Conservation (phyloP, 2,797 vertebrate genomes). For the Lacerta viridis region DNA sequence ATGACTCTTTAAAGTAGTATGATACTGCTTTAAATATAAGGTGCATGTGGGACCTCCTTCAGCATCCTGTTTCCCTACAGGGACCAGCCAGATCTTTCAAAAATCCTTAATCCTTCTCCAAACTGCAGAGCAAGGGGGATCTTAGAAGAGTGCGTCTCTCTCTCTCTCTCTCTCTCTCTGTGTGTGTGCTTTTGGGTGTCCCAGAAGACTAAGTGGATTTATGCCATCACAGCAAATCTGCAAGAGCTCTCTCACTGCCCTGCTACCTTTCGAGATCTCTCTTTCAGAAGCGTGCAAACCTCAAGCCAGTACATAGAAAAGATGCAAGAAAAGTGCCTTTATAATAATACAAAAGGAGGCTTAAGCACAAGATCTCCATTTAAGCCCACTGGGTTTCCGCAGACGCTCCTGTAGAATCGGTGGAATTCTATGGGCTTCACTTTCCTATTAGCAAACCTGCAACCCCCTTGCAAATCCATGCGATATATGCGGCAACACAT, state of each 20-base stretch:
- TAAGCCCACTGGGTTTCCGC: neutral
- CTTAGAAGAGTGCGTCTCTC: neutral
- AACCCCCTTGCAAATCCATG: neutral
- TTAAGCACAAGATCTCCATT: neutral
- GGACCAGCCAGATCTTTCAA: neutral
- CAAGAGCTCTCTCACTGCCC: neutral
- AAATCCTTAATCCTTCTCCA: neutral
- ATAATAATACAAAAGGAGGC: no score
- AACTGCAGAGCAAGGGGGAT: neutral
- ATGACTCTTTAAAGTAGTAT: no score
- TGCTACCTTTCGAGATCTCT: neutral
- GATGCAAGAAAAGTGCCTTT: neutral
- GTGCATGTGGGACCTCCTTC: no score
- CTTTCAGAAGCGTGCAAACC: no score
- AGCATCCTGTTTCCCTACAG: neutral
- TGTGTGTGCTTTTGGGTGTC: neutral
- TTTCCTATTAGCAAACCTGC: neutral
- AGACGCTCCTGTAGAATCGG: neutral
- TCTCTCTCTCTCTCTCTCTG: no score
- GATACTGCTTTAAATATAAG: no score
- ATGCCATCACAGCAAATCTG: neutral
- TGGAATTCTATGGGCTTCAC: neutral
- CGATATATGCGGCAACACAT: rapidly evolving
- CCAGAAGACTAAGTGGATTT: neutral
- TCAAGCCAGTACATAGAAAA: no score